Evolutionary conservation across 2,113 vertebrate genomes (phyloP).

Genomic region (Heptranchias perlo): DNA sequence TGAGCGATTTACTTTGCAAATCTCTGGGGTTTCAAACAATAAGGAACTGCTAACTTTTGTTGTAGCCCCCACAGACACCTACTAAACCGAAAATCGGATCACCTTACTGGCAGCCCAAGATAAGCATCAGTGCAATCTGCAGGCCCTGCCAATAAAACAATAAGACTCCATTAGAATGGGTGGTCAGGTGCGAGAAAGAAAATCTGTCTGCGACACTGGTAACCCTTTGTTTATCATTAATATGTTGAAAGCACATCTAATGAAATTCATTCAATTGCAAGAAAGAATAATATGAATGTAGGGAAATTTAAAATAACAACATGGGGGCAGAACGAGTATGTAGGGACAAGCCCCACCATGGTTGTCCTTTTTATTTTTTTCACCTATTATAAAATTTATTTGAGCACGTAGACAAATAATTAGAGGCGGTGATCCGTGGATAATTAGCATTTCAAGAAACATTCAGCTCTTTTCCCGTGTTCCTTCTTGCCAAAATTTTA

Average conservation of each 20-base stretch:
- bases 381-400: not conserved
- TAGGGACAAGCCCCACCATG: not conserved
- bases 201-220: not conserved
- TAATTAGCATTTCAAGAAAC: not conserved
- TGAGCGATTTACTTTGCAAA: too few species aligned
- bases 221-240: constrained; percentile 11
- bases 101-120: not conserved
- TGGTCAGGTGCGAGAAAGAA: not conserved
- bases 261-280: not conserved
- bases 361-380: not conserved
- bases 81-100: not conserved
- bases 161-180: not conserved
- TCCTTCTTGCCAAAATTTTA: not conserved
- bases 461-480: not conserved
- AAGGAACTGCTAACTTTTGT: not conserved
- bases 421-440: not conserved
- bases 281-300: not conserved
- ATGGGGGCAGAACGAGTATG: too few species aligned
- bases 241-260: not conserved
- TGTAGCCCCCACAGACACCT: not conserved
- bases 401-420: not conserved
- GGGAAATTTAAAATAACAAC: not conserved
- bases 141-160: not conserved
- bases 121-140: not conserved
- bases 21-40: not conserved